phyloP scores from a whole-genome alignment of 2,888 invertebrate genomes.

The Tenthredo distinguenda region DNA sequence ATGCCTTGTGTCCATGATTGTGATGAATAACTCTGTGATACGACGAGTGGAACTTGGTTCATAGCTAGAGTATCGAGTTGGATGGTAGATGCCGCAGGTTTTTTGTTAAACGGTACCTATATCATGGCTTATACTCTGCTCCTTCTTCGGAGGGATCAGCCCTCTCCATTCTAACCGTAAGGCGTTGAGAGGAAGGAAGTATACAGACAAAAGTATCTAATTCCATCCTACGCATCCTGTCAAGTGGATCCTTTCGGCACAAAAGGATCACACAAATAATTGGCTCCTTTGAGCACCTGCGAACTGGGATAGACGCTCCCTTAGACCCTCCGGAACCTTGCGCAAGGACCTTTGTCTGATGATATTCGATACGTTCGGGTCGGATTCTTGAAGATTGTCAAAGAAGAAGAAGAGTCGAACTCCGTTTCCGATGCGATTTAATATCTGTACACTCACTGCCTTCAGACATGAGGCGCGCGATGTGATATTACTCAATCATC shows the following conservation, averaged over 20 bases:
- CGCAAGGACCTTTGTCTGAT: conserved; percentile 66
- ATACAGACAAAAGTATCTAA: conserved; percentile 65
- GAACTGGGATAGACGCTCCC: conserved; percentile 57
- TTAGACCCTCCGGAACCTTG: conserved; percentile 72
- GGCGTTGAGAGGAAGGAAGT: conserved; percentile 73
- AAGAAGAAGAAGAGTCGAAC: conserved; percentile 12
- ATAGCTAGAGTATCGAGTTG: background rate
- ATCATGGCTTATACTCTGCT: background rate
- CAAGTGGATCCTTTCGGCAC: conserved; percentile 72
- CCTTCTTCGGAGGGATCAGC: background rate
- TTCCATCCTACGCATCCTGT: conserved; percentile 77
- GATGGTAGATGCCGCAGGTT: background rate
- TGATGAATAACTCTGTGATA: background rate
- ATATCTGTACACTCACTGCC: background rate
- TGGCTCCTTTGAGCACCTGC: conserved; percentile 71
- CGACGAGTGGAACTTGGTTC: background rate
- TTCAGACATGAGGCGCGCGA: background rate
- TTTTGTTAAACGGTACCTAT: background rate
- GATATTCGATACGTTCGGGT: conserved; percentile 74
- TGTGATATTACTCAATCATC: background rate
- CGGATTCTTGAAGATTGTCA: conserved; percentile 55
- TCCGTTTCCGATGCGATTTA: background rate
- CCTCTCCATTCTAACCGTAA: conserved; percentile 57
- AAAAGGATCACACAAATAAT: conserved; percentile 77
- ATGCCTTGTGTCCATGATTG: background rate